Conservation (phyloP, 2,113 vertebrate species). For the Phrynosoma blainvillii region DNA sequence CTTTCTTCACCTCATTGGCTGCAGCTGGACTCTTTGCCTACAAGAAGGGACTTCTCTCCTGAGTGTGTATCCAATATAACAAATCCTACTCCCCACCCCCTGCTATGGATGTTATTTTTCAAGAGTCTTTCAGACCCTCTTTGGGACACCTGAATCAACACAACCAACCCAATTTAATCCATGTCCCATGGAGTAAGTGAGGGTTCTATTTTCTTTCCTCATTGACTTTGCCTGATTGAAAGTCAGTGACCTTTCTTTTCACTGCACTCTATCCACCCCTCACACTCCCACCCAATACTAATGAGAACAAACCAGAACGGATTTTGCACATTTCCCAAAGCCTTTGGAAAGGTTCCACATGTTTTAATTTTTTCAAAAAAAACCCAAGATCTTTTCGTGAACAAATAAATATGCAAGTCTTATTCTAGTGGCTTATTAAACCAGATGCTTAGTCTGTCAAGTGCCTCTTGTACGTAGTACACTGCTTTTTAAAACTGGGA, state of each 20-base stretch:
- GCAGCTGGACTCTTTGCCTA: constrained; percentile 73
- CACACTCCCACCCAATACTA: not conserved
- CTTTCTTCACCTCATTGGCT: constrained; percentile 73
- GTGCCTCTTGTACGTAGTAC: not conserved
- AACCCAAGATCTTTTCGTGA: not conserved
- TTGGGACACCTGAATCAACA: constrained; percentile 54
- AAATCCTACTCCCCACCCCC: constrained; percentile 27
- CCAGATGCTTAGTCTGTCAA: constrained; percentile 18
- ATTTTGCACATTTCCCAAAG: constrained; percentile 10
- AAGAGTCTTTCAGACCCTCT: constrained; percentile 36
- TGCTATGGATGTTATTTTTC: constrained; percentile 32
- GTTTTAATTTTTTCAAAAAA: constrained; percentile 23
- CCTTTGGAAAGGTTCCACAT: constrained; percentile 41
- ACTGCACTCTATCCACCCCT: too few relatives aligned
- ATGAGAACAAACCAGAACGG: constrained; percentile 46
- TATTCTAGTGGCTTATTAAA: constrained; percentile 42
- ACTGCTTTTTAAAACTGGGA: constrained; percentile 36
- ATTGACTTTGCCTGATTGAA: constrained; percentile 45
- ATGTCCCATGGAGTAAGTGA: not conserved
- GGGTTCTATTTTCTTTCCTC: constrained; percentile 36
- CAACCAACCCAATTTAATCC: constrained; percentile 44
- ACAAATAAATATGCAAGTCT: constrained; percentile 15
- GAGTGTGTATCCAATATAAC: constrained; percentile 31
- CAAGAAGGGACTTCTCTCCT: constrained; percentile 79
- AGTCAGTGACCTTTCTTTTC: constrained; percentile 8